Percentiles rank a stretch among this genome's conserved stretches.
These are phyloP conservation scores for Premnoplex brunnescens DNA, from an alignment of 2,797 vertebrate genomes.

Conservation along the genomic window DNA sequence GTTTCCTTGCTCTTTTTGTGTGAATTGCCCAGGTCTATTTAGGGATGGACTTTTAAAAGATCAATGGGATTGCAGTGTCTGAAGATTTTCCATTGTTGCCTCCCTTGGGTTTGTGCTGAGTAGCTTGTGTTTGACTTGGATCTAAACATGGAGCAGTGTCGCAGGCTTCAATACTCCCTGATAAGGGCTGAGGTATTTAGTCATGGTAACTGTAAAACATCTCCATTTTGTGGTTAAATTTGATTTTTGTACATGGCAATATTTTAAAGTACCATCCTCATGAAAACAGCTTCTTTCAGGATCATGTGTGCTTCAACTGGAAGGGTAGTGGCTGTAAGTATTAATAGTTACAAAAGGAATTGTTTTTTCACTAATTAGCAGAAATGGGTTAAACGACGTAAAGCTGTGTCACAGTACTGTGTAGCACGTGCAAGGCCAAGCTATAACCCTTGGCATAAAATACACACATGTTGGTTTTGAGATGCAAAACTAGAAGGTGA, in stretches of 20 bases:
- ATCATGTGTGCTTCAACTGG: neutral
- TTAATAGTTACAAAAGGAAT: neutral
- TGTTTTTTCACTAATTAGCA: neutral
- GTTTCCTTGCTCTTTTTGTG: neutral
- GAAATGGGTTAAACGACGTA: neutral
- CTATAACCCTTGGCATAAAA: neutral
- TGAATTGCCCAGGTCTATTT: neutral
- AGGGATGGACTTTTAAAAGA: neutral
- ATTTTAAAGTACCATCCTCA: neutral
- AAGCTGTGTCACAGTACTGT: neutral
- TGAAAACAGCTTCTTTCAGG: neutral
- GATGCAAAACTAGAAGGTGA: neutral
- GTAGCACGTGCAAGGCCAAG: rapidly evolving
- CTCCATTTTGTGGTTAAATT: neutral
- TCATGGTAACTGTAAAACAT: neutral
- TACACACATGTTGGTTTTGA: neutral
- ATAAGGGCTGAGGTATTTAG: neutral
- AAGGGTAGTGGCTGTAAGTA: neutral
- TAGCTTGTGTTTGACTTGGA: neutral
- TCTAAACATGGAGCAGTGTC: neutral
- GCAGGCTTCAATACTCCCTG: neutral
- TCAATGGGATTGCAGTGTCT: neutral
- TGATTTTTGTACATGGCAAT: neutral
- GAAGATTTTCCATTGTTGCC: neutral
- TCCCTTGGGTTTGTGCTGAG: neutral